These are phyloP conservation scores for Druon quercuslanigerum DNA, from an alignment of 1,140 invertebrate genomes.

Conservation along the genomic window DNA sequence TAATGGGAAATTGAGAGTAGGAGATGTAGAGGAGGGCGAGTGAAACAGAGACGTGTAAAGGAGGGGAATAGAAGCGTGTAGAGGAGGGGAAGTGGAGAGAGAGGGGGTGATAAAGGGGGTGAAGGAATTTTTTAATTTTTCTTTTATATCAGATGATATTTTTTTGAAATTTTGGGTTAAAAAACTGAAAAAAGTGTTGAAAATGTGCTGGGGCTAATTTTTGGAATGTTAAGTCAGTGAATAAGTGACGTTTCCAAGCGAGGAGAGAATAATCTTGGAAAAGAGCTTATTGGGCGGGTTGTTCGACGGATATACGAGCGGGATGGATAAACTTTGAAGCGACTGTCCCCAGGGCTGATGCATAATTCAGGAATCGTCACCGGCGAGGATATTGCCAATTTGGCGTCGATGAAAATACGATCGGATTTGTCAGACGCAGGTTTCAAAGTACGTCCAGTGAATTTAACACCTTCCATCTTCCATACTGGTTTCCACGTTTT, in stretches of 20 bases:
- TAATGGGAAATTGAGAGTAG: too few relatives aligned
- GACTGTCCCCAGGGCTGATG: slow-evolving; percentile 74
- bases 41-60: too few relatives aligned
- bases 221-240: slow-evolving; percentile 49
- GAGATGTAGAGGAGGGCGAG: too few relatives aligned
- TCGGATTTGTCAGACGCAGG: slow-evolving; percentile 72
- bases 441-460: slow-evolving; percentile 66
- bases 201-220: slow-evolving; percentile 33
- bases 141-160: too few relatives aligned
- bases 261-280: slow-evolving; percentile 61
- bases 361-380: slow-evolving; percentile 77
- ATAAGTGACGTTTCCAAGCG: slow-evolving; percentile 70
- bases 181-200: too few relatives aligned
- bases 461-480: slow-evolving; percentile 71
- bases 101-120: too few relatives aligned
- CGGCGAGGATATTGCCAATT: slow-evolving; percentile 77
- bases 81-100: too few relatives aligned
- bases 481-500: slow-evolving; percentile 27
- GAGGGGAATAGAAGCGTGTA: too few relatives aligned
- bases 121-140: too few relatives aligned
- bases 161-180: too few relatives aligned
- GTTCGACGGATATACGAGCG: slow-evolving; percentile 67
- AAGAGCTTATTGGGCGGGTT: slow-evolving; percentile 57
- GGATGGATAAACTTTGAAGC: slow-evolving; percentile 76
- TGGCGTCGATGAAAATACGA: slow-evolving; percentile 77